Percentiles rank a stretch among this genome's conserved stretches.
Conservation (phyloP, 2,797 vertebrate species). For the Anabacerthia variegaticeps region DNA sequence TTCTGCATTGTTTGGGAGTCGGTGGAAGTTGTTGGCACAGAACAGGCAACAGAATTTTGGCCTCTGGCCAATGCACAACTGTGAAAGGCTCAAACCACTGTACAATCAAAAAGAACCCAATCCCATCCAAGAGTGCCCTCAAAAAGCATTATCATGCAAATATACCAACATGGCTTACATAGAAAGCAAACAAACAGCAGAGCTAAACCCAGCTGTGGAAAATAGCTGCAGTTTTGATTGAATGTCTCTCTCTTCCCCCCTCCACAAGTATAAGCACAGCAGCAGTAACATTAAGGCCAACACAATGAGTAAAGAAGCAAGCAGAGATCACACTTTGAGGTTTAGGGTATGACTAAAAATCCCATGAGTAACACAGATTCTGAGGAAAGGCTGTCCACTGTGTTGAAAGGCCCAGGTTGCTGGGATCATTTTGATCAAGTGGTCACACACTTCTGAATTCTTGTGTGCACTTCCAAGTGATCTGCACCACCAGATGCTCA, state of each 20-base stretch:
- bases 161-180: slow-evolving; percentile 13
- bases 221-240: not conserved
- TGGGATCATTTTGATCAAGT: not conserved
- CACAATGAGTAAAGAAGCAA: not conserved
- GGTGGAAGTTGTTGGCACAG: slow-evolving; percentile 27
- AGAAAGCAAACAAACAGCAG: slow-evolving; percentile 38
- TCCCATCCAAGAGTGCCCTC: slow-evolving; percentile 43
- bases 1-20: slow-evolving; percentile 34
- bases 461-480: not conserved
- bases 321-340: not conserved
- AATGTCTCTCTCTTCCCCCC: not conserved
- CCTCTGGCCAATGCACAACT: not conserved
- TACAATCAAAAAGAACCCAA: slow-evolving; percentile 25
- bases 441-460: not conserved
- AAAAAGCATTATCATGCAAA: slow-evolving; percentile 58
- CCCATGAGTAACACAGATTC: not conserved
- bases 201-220: slow-evolving; percentile 30
- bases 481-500: not conserved
- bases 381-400: not conserved
- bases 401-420: not conserved
- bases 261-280: not conserved
- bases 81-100: slow-evolving; percentile 43
- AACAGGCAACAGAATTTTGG: slow-evolving; percentile 53
- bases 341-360: not conserved
- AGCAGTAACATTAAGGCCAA: not conserved